phyloP scores from a whole-genome alignment of 30 jellyfish, hydroid and myxozoan species.

The Hydractinia symbiolongicarpus region DNA sequence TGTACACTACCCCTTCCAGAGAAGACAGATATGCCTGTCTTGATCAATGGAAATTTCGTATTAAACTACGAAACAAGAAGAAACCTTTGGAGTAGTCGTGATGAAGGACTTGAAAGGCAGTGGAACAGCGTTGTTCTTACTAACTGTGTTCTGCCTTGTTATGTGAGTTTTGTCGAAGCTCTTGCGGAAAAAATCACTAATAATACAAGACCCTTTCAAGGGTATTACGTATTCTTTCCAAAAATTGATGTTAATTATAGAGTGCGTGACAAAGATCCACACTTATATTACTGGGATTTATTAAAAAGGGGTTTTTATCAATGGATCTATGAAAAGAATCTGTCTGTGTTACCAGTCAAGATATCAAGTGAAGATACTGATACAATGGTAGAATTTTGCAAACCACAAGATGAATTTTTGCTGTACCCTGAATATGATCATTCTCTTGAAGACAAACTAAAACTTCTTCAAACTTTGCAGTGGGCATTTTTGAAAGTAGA shows the following conservation, averaged over 20 bases:
- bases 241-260: neutral
- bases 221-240: neutral
- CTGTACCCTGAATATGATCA: neutral
- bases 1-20: slow-evolving; percentile 59
- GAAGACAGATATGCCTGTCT: slow-evolving; percentile 46
- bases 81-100: slow-evolving; percentile 34
- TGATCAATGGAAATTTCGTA: slow-evolving; percentile 62
- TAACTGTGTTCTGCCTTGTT: slow-evolving; percentile 9
- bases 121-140: slow-evolving; percentile 37
- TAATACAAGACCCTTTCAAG: neutral
- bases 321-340: neutral
- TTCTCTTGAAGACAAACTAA: neutral
- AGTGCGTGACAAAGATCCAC: neutral
- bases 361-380: neutral
- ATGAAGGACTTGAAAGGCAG: slow-evolving; percentile 30
- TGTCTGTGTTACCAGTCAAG: neutral
- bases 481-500: slow-evolving; percentile 30
- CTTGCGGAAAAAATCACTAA: neutral
- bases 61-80: slow-evolving; percentile 71
- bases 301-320: neutral
- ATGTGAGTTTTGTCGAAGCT: neutral
- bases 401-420: slow-evolving; percentile 8
- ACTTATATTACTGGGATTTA: neutral
- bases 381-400: neutral
- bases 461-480: slow-evolving; percentile 22